Evolutionary conservation across 1,140 invertebrate genomes (phyloP).

Genomic region (Drosophila orena): DNA sequence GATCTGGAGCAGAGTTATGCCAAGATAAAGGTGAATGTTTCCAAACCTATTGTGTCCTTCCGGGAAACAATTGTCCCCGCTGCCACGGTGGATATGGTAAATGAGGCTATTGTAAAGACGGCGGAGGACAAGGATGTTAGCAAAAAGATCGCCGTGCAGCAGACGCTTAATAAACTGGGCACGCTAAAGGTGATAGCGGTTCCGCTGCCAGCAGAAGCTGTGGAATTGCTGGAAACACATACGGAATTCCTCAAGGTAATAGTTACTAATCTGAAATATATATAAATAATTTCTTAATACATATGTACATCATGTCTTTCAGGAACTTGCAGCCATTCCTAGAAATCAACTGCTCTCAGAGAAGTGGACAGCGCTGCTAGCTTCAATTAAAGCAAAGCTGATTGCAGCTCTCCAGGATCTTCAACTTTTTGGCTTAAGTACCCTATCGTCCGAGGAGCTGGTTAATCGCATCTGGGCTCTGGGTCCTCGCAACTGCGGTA

Average conservation of each 20-base stretch:
- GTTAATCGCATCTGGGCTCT: conserved; percentile 94
- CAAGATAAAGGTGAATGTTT: conserved; percentile 95
- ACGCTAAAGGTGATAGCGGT: conserved; percentile 91
- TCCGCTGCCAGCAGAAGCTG: conserved; percentile 91
- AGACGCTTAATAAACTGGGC: conserved; percentile 90
- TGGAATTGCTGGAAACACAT: conserved; percentile 87
- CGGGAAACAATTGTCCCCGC: conserved; percentile 95
- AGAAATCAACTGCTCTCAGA: conserved; percentile 69
- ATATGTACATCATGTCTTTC: neutral
- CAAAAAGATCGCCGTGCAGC: conserved; percentile 87
- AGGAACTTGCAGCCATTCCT: conserved; percentile 56
- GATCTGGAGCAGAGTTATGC: conserved; percentile 94
- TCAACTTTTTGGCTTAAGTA: conserved; percentile 59
- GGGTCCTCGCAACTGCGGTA: conserved; percentile 94
- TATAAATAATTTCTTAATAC: neutral
- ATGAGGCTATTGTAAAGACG: conserved; percentile 91
- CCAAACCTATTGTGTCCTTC: conserved; percentile 98
- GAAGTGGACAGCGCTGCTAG: conserved; percentile 53
- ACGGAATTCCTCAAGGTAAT: conserved; percentile 86
- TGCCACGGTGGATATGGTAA: conserved; percentile 94
- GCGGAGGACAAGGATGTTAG: conserved; percentile 86
- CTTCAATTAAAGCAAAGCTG: conserved; percentile 88
- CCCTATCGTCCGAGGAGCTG: conserved; percentile 29
- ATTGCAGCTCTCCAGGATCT: conserved; percentile 86
- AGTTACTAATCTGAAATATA: neutral